Conservation (phyloP, 1,140 invertebrate species). For the Diplogasteroides magnus region DNA sequence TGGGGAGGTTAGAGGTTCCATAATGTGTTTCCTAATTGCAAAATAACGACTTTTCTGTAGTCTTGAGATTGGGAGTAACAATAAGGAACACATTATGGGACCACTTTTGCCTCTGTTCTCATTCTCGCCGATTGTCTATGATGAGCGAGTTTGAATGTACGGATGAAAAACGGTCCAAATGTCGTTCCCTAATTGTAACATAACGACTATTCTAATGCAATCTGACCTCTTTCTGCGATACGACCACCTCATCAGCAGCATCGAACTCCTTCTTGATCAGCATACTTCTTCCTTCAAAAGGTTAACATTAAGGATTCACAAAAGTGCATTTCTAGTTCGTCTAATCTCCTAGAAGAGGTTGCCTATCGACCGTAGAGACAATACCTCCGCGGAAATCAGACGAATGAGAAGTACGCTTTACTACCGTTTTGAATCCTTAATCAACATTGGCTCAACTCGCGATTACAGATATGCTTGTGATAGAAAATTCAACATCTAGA, state of each 20-base stretch:
- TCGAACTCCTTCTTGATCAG: conserved; percentile 34
- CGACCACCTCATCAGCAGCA: conserved; percentile 34
- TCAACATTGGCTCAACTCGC: neutral
- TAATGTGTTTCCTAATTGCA: no score
- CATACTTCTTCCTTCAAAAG: conserved; percentile 18
- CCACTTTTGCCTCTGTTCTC: no score
- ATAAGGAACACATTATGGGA: no score
- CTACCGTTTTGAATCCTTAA: no score
- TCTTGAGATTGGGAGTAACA: neutral
- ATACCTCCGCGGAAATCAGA: conserved; percentile 3
- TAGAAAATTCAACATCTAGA: no score
- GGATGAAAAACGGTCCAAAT: neutral
- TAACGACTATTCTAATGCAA: neutral
- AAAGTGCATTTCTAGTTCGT: no score
- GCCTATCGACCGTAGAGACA: neutral
- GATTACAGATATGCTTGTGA: no score
- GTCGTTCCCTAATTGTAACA: neutral
- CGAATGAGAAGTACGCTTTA: neutral
- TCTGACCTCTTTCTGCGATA: conserved; percentile 30
- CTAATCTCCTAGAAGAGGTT: neutral
- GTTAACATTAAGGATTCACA: neutral
- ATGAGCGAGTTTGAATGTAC: neutral
- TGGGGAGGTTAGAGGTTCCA: no score
- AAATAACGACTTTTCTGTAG: no score
- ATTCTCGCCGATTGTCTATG: no score